Evolutionary conservation across 2,113 vertebrate species (phyloP).

Genomic region (Dipodomys merriami): DNA sequence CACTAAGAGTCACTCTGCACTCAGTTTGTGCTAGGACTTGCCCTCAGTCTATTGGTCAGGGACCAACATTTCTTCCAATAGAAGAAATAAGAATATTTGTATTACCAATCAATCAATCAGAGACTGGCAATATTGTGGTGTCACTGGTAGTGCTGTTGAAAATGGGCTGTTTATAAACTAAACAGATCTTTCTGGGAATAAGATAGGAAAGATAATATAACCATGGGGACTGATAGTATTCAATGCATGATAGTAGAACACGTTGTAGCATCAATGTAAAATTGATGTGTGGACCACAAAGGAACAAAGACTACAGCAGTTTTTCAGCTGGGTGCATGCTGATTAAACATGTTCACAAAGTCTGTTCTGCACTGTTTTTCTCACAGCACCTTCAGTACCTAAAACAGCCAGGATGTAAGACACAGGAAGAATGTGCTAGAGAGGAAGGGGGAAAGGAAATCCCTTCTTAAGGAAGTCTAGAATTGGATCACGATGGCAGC

Average conservation of each 20-base stretch:
- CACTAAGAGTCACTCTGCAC: background rate
- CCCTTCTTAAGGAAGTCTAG: no score
- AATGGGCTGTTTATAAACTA: conserved; percentile 34
- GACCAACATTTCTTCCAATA: background rate
- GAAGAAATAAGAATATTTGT: background rate
- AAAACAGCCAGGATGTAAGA: background rate
- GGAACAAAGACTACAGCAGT: background rate
- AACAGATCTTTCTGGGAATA: conserved; percentile 54
- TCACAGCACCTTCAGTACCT: background rate
- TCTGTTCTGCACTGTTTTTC: background rate
- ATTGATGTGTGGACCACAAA: background rate
- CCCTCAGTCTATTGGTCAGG: background rate
- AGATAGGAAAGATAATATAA: conserved; percentile 65
- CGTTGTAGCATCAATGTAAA: background rate
- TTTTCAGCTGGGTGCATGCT: background rate
- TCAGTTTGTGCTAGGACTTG: background rate
- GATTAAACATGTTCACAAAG: background rate
- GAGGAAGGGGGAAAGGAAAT: background rate
- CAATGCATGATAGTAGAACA: conserved; percentile 43
- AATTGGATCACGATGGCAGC: background rate
- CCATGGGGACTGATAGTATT: conserved; percentile 46
- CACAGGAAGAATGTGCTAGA: background rate
- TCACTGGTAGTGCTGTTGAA: background rate
- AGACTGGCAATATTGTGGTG: conserved; percentile 27
- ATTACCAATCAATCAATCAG: conserved; percentile 8